These are phyloP conservation scores for Noctuana brunneofusca DNA, from an alignment of 2,888 invertebrate genomes.

Conservation along the genomic window DNA sequence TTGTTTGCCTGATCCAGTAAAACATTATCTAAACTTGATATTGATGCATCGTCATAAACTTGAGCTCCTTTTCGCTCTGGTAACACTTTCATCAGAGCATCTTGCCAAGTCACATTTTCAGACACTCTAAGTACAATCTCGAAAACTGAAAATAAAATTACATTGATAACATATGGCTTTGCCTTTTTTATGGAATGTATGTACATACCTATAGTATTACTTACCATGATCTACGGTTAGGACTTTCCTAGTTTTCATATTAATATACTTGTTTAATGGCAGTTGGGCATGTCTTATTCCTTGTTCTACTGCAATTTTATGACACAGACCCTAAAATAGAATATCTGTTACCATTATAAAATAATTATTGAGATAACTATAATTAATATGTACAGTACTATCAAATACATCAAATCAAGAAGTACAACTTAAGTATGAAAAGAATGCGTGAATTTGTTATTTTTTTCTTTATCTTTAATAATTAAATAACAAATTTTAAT, in stretches of 20 bases:
- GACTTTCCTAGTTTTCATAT: slow-evolving; percentile 96
- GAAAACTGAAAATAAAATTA: slow-evolving; percentile 86
- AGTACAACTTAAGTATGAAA: no score
- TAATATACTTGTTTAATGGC: slow-evolving; percentile 94
- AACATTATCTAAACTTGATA: slow-evolving; percentile 52
- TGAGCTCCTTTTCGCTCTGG: slow-evolving; percentile 90
- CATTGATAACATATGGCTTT: not conserved
- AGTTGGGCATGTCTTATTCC: slow-evolving; percentile 92
- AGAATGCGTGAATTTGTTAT: no score
- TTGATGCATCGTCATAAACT: slow-evolving; percentile 57
- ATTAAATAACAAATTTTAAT: no score
- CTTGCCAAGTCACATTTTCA: slow-evolving; percentile 91
- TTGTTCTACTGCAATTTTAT: slow-evolving; percentile 89
- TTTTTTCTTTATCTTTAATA: no score
- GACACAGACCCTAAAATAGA: slow-evolving; percentile 89
- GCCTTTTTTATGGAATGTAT: no score
- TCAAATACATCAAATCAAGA: no score
- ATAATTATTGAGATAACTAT: no score
- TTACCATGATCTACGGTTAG: slow-evolving; percentile 97
- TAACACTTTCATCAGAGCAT: slow-evolving; percentile 89
- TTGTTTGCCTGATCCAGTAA: slow-evolving; percentile 49
- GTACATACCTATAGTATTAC: slow-evolving; percentile 16
- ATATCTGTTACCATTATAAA: not conserved
- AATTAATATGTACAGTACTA: no score
- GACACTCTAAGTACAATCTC: slow-evolving; percentile 90